Conservation (phyloP, 2,888 invertebrate species). For the Hydriomena furcata region DNA sequence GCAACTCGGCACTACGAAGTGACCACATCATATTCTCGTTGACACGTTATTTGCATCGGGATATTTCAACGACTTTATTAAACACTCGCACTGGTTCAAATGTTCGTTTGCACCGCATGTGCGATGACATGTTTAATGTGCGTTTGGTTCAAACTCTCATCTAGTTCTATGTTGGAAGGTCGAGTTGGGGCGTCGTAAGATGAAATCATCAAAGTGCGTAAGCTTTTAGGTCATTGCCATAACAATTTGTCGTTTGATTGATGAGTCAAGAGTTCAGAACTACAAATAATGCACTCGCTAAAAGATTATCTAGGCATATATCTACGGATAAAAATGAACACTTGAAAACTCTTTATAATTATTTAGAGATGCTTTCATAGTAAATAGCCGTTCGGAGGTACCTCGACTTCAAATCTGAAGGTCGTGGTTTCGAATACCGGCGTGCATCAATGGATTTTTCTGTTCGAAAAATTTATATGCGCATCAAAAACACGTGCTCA, state of each 20-base stretch:
- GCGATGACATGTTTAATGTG: conserved; percentile 31
- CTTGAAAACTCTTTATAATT: too few relatives aligned
- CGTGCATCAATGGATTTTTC: too few relatives aligned
- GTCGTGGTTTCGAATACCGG: too few relatives aligned
- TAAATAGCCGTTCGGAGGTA: too few relatives aligned
- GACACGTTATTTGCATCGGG: conserved; percentile 51
- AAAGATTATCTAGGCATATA: too few relatives aligned
- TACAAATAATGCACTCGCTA: background rate
- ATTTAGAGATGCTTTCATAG: too few relatives aligned
- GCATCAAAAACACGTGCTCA: too few relatives aligned
- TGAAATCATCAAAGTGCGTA: conserved; percentile 15
- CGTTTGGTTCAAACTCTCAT: conserved; percentile 16
- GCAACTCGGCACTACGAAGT: conserved; percentile 13
- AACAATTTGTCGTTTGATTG: conserved; percentile 4
- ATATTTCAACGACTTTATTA: conserved; percentile 62
- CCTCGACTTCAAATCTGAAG: too few relatives aligned
- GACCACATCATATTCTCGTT: conserved; percentile 34
- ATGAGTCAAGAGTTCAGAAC: background rate
- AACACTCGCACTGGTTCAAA: conserved; percentile 34
- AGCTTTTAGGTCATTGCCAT: conserved; percentile 7
- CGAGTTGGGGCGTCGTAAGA: background rate
- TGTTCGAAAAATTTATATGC: too few relatives aligned
- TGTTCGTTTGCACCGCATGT: conserved; percentile 23
- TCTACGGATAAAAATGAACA: too few relatives aligned
- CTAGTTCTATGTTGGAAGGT: conserved; percentile 16